phyloP scores from a whole-genome alignment of 37 sponge, comb jelly and placozoan species.

The Beroe forskalii region DNA sequence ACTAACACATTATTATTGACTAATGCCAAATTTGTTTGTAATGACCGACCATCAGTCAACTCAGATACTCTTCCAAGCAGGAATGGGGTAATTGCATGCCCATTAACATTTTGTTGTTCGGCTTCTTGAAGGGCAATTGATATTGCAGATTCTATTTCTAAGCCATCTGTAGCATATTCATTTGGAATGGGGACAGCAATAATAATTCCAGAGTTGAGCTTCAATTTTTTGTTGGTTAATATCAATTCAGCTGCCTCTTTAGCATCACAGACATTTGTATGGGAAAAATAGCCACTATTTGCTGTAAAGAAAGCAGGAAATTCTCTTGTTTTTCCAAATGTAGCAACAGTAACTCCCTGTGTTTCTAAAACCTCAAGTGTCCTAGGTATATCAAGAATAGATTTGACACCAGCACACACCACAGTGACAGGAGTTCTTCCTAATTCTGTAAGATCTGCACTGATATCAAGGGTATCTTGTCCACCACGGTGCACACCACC shows the following conservation, averaged over 20 bases:
- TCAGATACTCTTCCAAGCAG: constrained; percentile 80
- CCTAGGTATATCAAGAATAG: constrained; percentile 88
- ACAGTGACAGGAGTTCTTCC: constrained; percentile 94
- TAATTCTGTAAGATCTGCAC: constrained; percentile 91
- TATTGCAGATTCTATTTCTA: constrained; percentile 76
- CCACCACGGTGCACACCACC: constrained; percentile 78
- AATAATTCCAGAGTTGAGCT: constrained; percentile 74
- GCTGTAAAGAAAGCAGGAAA: constrained; percentile 94
- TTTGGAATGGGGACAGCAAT: constrained; percentile 87
- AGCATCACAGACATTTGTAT: constrained; percentile 19
- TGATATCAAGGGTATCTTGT: constrained; percentile 76
- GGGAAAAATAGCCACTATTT: constrained; percentile 72
- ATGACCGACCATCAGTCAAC: constrained; percentile 77
- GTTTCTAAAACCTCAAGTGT: constrained; percentile 91
- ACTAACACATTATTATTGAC: constrained; percentile 86
- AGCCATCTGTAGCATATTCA: constrained; percentile 67
- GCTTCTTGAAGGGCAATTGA: constrained; percentile 75
- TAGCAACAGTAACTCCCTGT: constrained; percentile 82
- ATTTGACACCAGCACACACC: constrained; percentile 96
- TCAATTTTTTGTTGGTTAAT: not conserved
- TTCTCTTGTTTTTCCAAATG: constrained; percentile 71
- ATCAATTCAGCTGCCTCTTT: constrained; percentile 59
- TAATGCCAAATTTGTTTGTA: constrained; percentile 84
- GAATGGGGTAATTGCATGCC: constrained; percentile 86
- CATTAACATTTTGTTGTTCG: constrained; percentile 66